These are phyloP conservation scores for Poecilus cupreus DNA, from an alignment of 2,888 invertebrate genomes.

Conservation along the genomic window DNA sequence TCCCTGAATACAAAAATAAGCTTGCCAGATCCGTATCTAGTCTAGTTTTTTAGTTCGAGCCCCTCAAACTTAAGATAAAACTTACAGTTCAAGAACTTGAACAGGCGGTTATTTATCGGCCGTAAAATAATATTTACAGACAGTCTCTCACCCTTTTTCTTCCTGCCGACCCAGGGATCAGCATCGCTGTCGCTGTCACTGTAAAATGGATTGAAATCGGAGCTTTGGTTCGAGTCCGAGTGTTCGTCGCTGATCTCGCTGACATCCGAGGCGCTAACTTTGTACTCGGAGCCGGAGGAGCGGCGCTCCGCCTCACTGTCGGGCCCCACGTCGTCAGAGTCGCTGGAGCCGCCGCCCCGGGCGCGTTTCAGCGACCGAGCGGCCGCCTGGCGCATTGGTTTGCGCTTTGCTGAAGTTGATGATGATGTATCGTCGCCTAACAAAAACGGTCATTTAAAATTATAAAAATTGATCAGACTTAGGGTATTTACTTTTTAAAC, in stretches of 20 bases:
- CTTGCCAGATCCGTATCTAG: too few relatives aligned
- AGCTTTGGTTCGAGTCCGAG: conserved; percentile 79
- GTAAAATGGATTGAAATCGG: conserved; percentile 95
- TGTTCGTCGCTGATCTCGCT: conserved; percentile 75
- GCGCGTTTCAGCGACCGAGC: conserved; percentile 77
- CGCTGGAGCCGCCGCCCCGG: conserved; percentile 73
- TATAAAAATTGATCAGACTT: too few relatives aligned
- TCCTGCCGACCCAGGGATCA: conserved; percentile 75
- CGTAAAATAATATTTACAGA: too few relatives aligned
- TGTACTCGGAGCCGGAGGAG: conserved; percentile 75
- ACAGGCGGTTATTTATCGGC: too few relatives aligned
- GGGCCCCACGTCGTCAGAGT: conserved; percentile 80
- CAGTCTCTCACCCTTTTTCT: conserved; percentile 69
- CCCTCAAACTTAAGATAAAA: too few relatives aligned
- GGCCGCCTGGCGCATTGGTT: conserved; percentile 78
- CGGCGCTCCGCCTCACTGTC: conserved; percentile 76
- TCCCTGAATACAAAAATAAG: too few relatives aligned
- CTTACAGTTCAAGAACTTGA: too few relatives aligned
- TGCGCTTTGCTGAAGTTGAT: conserved; percentile 74
- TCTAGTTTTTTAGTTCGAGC: too few relatives aligned
- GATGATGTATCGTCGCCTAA: neutral
- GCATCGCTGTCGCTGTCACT: conserved; percentile 88
- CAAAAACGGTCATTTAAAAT: too few relatives aligned
- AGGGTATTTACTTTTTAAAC: too few relatives aligned
- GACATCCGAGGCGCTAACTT: conserved; percentile 69